A percentile compares a stretch with the other conserved stretches of the same genome.
Conservation (phyloP, 2,797 vertebrate genomes). For the Xenopus petersii region DNA sequence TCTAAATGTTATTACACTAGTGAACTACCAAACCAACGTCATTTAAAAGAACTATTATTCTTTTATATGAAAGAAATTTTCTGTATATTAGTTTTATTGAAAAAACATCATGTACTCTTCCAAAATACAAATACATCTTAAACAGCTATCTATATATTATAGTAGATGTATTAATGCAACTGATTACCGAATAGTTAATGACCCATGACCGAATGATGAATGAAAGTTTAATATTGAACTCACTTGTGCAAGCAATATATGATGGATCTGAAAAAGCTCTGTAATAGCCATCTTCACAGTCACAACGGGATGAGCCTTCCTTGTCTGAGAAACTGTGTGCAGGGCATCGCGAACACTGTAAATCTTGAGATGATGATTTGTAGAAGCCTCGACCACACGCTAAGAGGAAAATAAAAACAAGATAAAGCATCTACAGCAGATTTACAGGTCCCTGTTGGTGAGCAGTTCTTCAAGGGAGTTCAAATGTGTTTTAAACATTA, state of each 20-base stretch:
- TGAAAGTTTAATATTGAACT: slow-evolving; percentile 62
- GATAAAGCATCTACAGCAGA: slow-evolving; percentile 5
- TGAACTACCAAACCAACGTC: too few species aligned
- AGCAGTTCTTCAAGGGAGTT: not conserved
- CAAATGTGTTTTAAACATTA: not conserved
- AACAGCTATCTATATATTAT: not conserved
- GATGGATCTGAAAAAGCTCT: slow-evolving; percentile 87
- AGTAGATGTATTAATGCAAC: not conserved
- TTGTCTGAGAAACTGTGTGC: slow-evolving; percentile 92
- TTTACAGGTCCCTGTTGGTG: not conserved
- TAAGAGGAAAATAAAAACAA: slow-evolving; percentile 59
- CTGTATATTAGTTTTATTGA: too few species aligned
- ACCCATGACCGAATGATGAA: not conserved
- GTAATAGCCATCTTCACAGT: slow-evolving; percentile 96
- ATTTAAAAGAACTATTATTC: too few species aligned
- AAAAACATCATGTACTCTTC: too few species aligned
- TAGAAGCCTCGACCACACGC: slow-evolving; percentile 95
- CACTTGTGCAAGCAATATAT: slow-evolving; percentile 92
- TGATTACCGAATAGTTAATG: too few species aligned
- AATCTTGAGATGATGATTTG: slow-evolving; percentile 96
- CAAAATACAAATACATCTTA: not conserved
- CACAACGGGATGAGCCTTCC: slow-evolving; percentile 92
- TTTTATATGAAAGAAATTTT: too few species aligned
- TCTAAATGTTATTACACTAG: too few species aligned
- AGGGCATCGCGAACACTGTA: slow-evolving; percentile 94